Evolutionary conservation across 2,113 vertebrate species (phyloP).

Genomic region (Hipposideros armiger): DNA sequence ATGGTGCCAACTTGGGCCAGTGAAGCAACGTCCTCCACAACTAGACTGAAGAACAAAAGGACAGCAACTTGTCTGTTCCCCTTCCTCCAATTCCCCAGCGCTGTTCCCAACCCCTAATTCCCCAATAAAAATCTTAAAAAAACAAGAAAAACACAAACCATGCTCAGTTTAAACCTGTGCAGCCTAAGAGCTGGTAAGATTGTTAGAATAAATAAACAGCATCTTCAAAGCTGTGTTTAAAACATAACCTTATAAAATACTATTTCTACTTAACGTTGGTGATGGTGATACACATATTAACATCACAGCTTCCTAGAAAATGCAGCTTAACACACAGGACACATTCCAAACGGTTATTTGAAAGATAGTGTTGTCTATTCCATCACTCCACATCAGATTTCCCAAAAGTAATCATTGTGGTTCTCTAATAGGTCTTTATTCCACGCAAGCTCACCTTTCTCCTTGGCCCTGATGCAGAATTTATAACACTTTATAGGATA

Average conservation of each 20-base stretch:
- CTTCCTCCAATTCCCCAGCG: too few species aligned
- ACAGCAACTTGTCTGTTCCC: too few species aligned
- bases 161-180: neutral
- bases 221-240: neutral
- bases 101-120: too few species aligned
- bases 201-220: slow-evolving; percentile 2
- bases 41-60: too few species aligned
- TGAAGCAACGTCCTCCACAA: too few species aligned
- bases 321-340: slow-evolving; percentile 1
- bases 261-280: neutral
- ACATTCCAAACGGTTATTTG: slow-evolving; percentile 33
- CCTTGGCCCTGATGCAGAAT: slow-evolving; percentile 66
- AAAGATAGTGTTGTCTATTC: slow-evolving; percentile 37
- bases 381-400: slow-evolving; percentile 55
- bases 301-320: slow-evolving; percentile 14
- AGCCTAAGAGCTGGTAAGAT: neutral
- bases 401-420: slow-evolving; percentile 54
- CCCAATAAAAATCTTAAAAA: too few species aligned
- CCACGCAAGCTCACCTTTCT: slow-evolving; percentile 67
- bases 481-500: slow-evolving; percentile 72
- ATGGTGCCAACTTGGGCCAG: too few species aligned
- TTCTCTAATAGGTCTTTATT: slow-evolving; percentile 62
- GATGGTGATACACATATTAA: slow-evolving; percentile 52
- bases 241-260: neutral
- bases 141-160: neutral